phyloP scores from a whole-genome alignment of 2,888 invertebrate species.

The Oxytorus armatus region DNA sequence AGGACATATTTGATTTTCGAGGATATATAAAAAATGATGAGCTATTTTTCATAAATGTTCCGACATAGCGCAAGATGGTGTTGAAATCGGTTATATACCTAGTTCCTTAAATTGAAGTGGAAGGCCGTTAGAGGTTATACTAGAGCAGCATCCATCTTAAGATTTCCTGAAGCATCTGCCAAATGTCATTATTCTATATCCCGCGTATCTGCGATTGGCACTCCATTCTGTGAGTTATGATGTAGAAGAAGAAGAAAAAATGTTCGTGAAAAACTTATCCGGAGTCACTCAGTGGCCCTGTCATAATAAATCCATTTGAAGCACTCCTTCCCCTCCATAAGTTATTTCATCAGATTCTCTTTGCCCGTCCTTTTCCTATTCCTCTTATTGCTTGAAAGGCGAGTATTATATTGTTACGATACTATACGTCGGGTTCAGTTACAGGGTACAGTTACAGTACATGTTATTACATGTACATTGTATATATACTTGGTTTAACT shows the following conservation, averaged over 20 bases:
- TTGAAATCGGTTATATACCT: too few species aligned
- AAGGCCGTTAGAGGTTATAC: too few species aligned
- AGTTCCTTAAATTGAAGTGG: too few species aligned
- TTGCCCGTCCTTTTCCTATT: background rate
- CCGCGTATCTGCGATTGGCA: background rate
- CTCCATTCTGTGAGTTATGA: background rate
- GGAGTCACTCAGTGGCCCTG: conserved; percentile 21
- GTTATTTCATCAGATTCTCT: conserved; percentile 30
- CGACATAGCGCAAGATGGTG: too few species aligned
- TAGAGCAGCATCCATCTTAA: background rate
- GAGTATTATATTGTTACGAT: conserved; percentile 20
- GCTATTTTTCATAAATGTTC: too few species aligned
- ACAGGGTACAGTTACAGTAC: conserved; percentile 17
- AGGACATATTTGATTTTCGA: too few species aligned
- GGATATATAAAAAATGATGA: too few species aligned
- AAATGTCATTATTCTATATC: background rate
- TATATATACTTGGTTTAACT: conserved; percentile 19
- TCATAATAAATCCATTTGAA: conserved; percentile 37
- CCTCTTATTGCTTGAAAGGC: conserved; percentile 1
- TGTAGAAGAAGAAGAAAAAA: conserved; percentile 25
- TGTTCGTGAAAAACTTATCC: background rate
- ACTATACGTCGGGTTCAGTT: too few species aligned
- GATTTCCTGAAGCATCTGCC: background rate
- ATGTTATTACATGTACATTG: background rate
- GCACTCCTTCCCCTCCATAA: background rate